Evolutionary conservation across 2,113 vertebrate species (phyloP).

Genomic region (Gallinago jamesoni): DNA sequence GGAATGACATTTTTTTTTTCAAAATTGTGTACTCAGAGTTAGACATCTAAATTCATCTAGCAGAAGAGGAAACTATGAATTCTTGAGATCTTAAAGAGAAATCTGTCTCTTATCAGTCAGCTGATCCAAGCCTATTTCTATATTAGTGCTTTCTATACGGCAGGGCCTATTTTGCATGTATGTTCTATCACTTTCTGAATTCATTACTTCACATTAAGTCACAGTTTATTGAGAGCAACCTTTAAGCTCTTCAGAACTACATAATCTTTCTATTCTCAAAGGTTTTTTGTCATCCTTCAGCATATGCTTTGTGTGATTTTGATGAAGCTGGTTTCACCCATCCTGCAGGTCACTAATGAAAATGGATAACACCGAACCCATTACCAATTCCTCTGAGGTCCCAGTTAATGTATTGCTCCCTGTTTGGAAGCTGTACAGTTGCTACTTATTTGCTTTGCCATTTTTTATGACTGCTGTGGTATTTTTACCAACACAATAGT

Average conservation of each 20-base stretch:
- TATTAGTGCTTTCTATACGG: background rate
- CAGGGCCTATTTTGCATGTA: background rate
- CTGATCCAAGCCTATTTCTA: background rate
- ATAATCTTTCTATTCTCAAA: background rate
- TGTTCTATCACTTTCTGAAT: background rate
- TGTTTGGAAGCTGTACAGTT: background rate
- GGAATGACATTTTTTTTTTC: background rate
- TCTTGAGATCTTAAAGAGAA: background rate
- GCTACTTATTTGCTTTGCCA: background rate
- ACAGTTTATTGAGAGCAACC: background rate
- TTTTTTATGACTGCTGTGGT: background rate
- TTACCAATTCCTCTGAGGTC: background rate
- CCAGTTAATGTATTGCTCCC: background rate
- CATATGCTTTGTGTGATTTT: background rate
- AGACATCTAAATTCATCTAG: background rate
- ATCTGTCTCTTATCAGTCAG: background rate
- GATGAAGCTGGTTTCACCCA: background rate
- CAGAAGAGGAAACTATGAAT: background rate
- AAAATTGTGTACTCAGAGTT: background rate
- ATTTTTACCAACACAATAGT: background rate
- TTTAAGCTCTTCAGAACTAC: slow-evolving; percentile 4
- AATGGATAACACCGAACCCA: background rate
- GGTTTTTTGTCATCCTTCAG: background rate
- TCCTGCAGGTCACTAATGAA: background rate
- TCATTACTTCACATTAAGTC: background rate